These are phyloP conservation scores for Neosalanx taihuensis DNA, from an alignment of 2,797 vertebrate species.

Conservation along the genomic window DNA sequence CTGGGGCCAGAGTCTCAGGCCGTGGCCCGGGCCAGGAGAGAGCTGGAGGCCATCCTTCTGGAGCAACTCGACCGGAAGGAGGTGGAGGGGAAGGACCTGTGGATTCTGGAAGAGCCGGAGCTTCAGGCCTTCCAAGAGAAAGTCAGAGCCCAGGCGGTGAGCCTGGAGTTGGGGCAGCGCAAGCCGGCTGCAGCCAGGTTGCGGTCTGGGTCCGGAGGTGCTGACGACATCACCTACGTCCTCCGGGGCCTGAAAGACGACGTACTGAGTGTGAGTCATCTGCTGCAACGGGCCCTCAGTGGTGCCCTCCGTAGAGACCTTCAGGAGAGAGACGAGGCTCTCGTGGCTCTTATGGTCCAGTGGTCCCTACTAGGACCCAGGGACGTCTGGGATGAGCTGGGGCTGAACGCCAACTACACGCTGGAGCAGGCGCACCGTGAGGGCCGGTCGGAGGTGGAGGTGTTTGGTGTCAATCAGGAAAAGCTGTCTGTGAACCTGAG, in stretches of 20 bases:
- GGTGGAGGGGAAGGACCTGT: conserved; percentile 25
- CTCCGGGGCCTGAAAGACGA: conserved; percentile 61
- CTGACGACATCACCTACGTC: conserved; percentile 19
- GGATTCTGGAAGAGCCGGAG: conserved; percentile 43
- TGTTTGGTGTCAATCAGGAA: background rate
- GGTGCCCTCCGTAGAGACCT: conserved; percentile 24
- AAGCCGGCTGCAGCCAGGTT: background rate
- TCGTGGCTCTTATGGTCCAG: conserved; percentile 42
- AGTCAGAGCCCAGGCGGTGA: conserved; percentile 37
- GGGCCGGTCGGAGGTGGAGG: background rate
- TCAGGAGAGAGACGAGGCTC: conserved; percentile 40
- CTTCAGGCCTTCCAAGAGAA: conserved; percentile 46
- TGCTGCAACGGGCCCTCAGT: conserved; percentile 35
- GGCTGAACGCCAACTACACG: conserved; percentile 41
- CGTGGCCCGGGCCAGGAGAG: conserved; percentile 17
- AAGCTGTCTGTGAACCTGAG: conserved; percentile 33
- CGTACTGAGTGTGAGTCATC: conserved; percentile 44
- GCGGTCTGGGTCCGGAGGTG: background rate
- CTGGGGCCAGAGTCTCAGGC: conserved; percentile 29
- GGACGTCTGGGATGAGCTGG: conserved; percentile 45
- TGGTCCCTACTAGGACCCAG: conserved; percentile 38
- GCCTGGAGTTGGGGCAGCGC: conserved; percentile 29
- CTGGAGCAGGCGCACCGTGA: conserved; percentile 37
- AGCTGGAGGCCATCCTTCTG: conserved; percentile 45
- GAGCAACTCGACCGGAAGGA: conserved; percentile 42